Base-by-base conservation (phyloP, 2,888 invertebrate species). In the Caenorhabditis doughertyi region DNA sequence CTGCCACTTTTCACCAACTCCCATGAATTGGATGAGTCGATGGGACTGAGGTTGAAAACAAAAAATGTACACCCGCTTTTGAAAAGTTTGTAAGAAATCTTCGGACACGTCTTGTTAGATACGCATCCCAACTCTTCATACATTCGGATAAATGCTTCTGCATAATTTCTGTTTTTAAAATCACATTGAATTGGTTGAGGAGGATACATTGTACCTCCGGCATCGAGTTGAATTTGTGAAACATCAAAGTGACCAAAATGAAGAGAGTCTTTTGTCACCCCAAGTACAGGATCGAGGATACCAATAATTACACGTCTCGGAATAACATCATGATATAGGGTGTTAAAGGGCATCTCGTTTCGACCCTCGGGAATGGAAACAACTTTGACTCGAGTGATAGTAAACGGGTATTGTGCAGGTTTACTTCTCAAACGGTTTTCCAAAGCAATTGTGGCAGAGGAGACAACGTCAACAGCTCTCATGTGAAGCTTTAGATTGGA, bases 41-140 rank as follows among this genome's bases (percentile, higher is more conserved):
- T 0, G 0, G 58, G 13, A 8, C 32, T 25, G 1, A 73, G 16
- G 18, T 73, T 73, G 51, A 73, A 53, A 35, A 42, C 60, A 32
- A 32, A 73, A 23, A 62, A 62, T 3, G 47, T 23, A 3, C 9
- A 35, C 4, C 72, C 72, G 0, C 0, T 9, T 3, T 18, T n/a
- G 13, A 23, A 73, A 21, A 32, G 35, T 62, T 73, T 60, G 39
- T 39, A 62, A 5, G 60, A 25, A 21, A 73, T 39, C 5, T 23
- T 18, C 0, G 72, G 72, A 16, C 35, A 47, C 2, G 35, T 21
- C n/a, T 39, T 47, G 13, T 72, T 8, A 0, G 62, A 51, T 0
- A 73, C 64, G 21, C 42, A 25, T 9, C 73, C 73, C 0, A 73
- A 35, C 23, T 73, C 64, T 23, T 73, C 73, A 23, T 29, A 64